Evolutionary conservation across 1,140 invertebrate genomes (phyloP).

Genomic region (Epicauta chinensis): DNA sequence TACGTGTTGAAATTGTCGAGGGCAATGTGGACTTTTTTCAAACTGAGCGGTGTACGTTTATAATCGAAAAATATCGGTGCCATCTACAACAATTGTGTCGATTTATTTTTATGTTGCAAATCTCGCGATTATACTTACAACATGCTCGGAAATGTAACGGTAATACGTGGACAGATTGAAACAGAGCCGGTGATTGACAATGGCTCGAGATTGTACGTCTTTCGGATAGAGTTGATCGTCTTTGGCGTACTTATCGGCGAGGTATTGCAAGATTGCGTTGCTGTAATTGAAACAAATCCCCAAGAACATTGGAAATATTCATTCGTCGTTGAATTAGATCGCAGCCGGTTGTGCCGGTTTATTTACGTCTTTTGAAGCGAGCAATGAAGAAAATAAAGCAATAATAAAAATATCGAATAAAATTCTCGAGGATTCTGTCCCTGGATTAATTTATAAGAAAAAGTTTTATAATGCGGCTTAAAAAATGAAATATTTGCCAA

Average conservation of each 20-base stretch:
- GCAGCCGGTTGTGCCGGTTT: too few relatives aligned
- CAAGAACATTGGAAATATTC: too few relatives aligned
- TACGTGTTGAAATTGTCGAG: slow-evolving; percentile 63
- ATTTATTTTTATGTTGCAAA: not conserved
- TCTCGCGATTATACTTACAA: slow-evolving; percentile 45
- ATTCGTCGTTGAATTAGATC: too few relatives aligned
- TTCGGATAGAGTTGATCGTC: slow-evolving; percentile 61
- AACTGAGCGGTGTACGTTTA: slow-evolving; percentile 52
- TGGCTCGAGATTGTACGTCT: slow-evolving; percentile 56
- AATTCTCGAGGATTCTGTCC: too few relatives aligned
- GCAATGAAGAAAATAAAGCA: too few relatives aligned
- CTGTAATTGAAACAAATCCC: slow-evolving; percentile 35
- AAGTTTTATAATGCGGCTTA: too few relatives aligned
- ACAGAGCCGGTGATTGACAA: slow-evolving; percentile 68
- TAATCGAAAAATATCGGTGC: slow-evolving; percentile 69
- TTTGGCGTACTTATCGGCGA: slow-evolving; percentile 64
- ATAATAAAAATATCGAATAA: too few relatives aligned
- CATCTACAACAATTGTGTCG: slow-evolving; percentile 44
- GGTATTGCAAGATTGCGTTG: slow-evolving; percentile 70
- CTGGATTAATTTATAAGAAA: too few relatives aligned
- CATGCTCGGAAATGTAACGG: slow-evolving; percentile 58
- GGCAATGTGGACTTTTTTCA: slow-evolving; percentile 60
- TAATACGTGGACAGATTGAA: slow-evolving; percentile 74
- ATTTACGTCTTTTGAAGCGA: too few relatives aligned
- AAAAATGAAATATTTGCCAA: too few relatives aligned